A percentile compares a stretch with the other conserved stretches of the same genome.
Conservation (phyloP, 2,113 vertebrate species). For the Cariama cristata region DNA sequence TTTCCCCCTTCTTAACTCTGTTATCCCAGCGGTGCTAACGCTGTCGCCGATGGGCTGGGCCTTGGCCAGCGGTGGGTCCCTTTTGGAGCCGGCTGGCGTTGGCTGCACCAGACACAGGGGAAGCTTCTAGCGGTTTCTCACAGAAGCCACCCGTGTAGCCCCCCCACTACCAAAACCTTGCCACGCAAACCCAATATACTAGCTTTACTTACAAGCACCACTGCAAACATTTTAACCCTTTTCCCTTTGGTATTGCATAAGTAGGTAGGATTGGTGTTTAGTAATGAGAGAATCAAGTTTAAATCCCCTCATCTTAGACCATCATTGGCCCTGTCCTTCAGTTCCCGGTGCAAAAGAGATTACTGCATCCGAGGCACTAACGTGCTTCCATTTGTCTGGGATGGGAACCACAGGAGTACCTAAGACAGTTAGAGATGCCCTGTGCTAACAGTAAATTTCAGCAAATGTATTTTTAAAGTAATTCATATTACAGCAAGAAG, state of each 20-base stretch:
- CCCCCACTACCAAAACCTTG: too few species aligned
- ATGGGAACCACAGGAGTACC: background rate
- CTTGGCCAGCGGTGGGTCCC: too few species aligned
- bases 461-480: conserved; percentile 4
- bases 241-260: background rate
- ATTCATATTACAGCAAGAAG: background rate
- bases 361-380: background rate
- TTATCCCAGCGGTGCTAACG: too few species aligned
- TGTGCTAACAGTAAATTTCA: background rate
- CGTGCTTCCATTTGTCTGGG: background rate
- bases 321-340: background rate
- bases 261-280: background rate
- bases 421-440: background rate
- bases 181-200: background rate
- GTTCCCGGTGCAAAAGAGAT: background rate
- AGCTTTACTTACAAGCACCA: background rate
- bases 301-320: background rate
- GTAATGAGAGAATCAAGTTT: background rate
- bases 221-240: background rate
- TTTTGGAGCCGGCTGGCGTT: too few species aligned
- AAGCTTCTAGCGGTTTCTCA: too few species aligned
- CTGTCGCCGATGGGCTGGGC: too few species aligned
- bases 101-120: too few species aligned
- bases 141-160: too few species aligned
- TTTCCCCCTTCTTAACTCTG: too few species aligned